Percentiles rank a stretch among this genome's conserved stretches.
These are phyloP conservation scores for Hesperia comma DNA, from an alignment of 2,888 invertebrate genomes.

Conservation along the genomic window DNA sequence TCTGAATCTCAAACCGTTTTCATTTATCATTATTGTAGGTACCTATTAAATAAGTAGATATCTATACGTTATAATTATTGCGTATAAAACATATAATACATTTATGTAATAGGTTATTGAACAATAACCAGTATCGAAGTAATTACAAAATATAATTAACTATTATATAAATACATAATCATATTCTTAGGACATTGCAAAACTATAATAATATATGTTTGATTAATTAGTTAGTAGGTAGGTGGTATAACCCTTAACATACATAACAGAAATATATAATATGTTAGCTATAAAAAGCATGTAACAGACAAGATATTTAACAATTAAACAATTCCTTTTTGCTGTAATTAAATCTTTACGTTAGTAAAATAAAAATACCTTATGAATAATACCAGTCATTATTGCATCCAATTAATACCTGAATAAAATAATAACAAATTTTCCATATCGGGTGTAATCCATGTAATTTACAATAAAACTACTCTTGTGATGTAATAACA, in stretches of 20 bases:
- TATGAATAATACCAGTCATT: not conserved
- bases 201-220: not conserved
- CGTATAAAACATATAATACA: no score
- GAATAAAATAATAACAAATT: no score
- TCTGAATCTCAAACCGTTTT: no score
- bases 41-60: no score
- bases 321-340: conserved; percentile 1
- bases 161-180: not conserved
- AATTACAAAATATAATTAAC: not conserved
- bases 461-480: conserved; percentile 4
- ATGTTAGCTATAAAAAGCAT: not conserved
- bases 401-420: no score
- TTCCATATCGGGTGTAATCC: not conserved
- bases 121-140: not conserved
- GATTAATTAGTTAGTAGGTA: no score
- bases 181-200: not conserved
- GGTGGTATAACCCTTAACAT: no score
- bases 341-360: not conserved
- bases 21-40: no score
- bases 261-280: no score
- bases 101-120: no score
- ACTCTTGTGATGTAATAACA: no score
- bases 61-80: no score
- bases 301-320: not conserved
- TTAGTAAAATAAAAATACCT: not conserved